Evolutionary conservation across 2,797 vertebrate species (phyloP), one percentile per base, ranked within the genome.

Genomic region (Corythornis leucogaster): DNA sequence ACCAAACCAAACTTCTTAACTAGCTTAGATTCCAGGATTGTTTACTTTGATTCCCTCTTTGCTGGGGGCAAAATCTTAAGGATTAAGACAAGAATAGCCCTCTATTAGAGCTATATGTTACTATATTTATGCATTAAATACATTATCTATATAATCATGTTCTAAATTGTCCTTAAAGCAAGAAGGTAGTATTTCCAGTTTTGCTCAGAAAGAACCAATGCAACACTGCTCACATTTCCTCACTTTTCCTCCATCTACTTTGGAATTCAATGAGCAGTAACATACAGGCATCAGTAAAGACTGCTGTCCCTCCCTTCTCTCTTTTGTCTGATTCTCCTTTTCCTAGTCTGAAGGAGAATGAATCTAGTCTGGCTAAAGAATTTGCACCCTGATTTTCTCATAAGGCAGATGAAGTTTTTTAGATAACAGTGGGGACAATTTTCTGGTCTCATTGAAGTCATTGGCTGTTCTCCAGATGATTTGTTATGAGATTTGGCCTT

Each of bases 401-500:
- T 61, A 88, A 11, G 4, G 76, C 55, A 51, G 73, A 87, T 73
- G 45, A 95, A 91, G 76, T 68, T 91, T 91, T 93, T 91, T 71
- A 85, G 93, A 85, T 92, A 96, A 85, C 61, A 84, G 64, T 88
- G 58, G 64, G 90, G 70, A 71, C 83, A 73, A 77, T 92, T 76
- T 76, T 73, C 74, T 95, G 64, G 62, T 89, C 92, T 87, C 59
- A 91, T 15, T 95, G 93, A 95, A 95, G 92, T 69, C 2, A 7
- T 31, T 96, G 95, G 95, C 93, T 85, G 46, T 55, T 93, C 62
- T 96, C 94, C 94, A 95, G 85, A 89, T 89, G 92, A 95, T 95
- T 95, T 95, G 93, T 93, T 96, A 75, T 50, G 86, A 92, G 85
- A 93, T 92, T 83, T 93, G 78, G 70, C 91, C 91, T 93, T 87